phyloP scores from a whole-genome alignment of 92 coral and sea anemone species.

The Muricea muricata region DNA sequence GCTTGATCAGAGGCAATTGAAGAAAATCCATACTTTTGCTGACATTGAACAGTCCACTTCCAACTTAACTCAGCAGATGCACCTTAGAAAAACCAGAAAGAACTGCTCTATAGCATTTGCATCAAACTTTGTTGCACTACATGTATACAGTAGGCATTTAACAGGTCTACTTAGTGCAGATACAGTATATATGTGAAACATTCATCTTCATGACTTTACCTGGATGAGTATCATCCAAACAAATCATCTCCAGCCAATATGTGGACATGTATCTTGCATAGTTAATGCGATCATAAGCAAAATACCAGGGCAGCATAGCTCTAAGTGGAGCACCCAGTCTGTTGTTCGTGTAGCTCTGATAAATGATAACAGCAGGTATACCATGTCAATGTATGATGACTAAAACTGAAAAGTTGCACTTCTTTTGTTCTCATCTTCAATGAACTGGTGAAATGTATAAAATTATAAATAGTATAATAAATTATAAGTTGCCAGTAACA shows the following conservation, averaged over 20 bases:
- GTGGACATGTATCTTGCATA: background rate
- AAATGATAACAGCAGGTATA: background rate
- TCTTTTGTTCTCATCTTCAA: constrained; percentile 26
- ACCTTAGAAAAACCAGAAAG: background rate
- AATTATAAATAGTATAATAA: background rate
- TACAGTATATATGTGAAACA: background rate
- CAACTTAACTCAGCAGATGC: background rate
- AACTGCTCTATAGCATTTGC: too few relatives aligned
- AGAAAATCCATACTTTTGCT: constrained; percentile 11
- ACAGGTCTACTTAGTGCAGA: background rate
- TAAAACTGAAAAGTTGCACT: constrained; percentile 30
- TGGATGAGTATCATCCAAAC: constrained; percentile 4
- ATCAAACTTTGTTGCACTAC: too few relatives aligned
- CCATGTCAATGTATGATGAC: constrained; percentile 37
- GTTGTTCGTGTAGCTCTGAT: constrained; percentile 14
- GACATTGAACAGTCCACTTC: constrained; percentile 18
- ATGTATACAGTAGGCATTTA: background rate
- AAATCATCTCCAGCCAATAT: constrained; percentile 19
- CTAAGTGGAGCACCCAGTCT: constrained; percentile 12
- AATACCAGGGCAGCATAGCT: constrained; percentile 17
- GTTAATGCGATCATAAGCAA: background rate
- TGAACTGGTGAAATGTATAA: background rate
- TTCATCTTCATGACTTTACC: background rate
- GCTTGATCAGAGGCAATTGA: constrained; percentile 6
- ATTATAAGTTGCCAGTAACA: background rate